Percentiles rank a stretch among this genome's conserved stretches.
Evolutionary conservation across 2,888 invertebrate species (phyloP).

Genomic region (Megaustenia siamemsis): DNA sequence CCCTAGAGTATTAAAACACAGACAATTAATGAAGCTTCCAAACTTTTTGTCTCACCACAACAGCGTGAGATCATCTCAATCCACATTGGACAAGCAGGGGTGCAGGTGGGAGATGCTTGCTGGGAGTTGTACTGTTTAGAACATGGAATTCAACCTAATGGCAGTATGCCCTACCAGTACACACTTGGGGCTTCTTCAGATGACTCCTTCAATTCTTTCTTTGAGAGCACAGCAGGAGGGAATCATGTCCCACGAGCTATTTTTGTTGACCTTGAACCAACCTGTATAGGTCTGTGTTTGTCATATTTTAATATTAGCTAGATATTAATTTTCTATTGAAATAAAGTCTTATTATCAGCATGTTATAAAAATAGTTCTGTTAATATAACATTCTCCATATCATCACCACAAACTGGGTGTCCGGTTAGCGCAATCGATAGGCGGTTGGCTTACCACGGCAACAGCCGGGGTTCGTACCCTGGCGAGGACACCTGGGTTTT

Average conservation of each 20-base stretch:
- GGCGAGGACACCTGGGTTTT: too few relatives aligned
- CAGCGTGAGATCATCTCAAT: conserved; percentile 56
- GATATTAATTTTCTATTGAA: too few relatives aligned
- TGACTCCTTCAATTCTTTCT: conserved; percentile 56
- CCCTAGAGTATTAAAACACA: too few relatives aligned
- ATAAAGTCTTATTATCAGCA: too few relatives aligned
- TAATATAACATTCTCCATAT: too few relatives aligned
- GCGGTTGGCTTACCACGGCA: too few relatives aligned
- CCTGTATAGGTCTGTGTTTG: conserved; percentile 85
- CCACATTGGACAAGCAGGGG: conserved; percentile 56
- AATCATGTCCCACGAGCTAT: conserved; percentile 95
- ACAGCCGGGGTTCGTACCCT: too few relatives aligned
- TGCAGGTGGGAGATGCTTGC: conserved; percentile 54
- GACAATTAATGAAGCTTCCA: too few relatives aligned
- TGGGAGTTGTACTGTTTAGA: conserved; percentile 57
- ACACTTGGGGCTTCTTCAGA: conserved; percentile 38
- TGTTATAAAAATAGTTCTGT: too few relatives aligned
- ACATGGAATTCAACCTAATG: conserved; percentile 52
- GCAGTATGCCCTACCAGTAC: conserved; percentile 48
- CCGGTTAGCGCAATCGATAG: too few relatives aligned
- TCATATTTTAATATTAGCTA: not conserved
- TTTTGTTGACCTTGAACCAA: conserved; percentile 96
- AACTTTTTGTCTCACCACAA: not conserved
- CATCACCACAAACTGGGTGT: too few relatives aligned
- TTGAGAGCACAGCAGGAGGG: conserved; percentile 91